Evolutionary conservation across 23 tunicate species (phyloP), one percentile per base, ranked within the genome.

Genomic region (Phallusia fumigata): DNA sequence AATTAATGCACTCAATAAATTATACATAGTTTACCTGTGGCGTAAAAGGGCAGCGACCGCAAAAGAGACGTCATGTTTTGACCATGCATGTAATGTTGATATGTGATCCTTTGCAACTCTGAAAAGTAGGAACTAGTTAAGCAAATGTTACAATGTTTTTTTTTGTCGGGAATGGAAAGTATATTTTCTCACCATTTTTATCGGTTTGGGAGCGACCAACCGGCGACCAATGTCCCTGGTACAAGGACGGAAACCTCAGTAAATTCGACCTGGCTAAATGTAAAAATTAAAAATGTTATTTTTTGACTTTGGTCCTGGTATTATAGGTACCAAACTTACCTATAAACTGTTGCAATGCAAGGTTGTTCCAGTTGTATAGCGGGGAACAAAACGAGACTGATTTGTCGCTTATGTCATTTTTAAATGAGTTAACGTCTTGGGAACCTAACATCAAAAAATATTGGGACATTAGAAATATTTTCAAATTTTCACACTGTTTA

Each of bases 231-330:
- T 82, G 91, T 32, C 86, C 91, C 49, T 87, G 84, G 30, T 82
- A 73, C 16, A 81, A 50, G 6, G 86, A 31, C 0, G 91, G 91
- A 30, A 87, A 76, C 32, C 91, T 81, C 51, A 87, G 31, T 36
- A 87, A 21, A n/a, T 81, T 53, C 11, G 91, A 73, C 76, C 82
- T 87, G 21, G 91, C 91, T 86, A 35, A 33, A 86, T n/a, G n/a
- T 35, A 21, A 74, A 33, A 74, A 74, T 24, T 21, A 58, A 5
- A 8, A 21, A 58, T 8, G 26, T 21, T 3, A 21, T 1, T 58
- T 58, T 21, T 16, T 58, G 69, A 21, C 3, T 6, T n/a, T 58
- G 3, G 3, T 58, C 15, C 28, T 58, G 26, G 3, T 58, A 24
- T 58, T 58, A 24, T 58, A 24, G 13, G 8, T 22, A 58, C 28